phyloP scores from a whole-genome alignment of 2,113 vertebrate species.

The Harpagus bidentatus region DNA sequence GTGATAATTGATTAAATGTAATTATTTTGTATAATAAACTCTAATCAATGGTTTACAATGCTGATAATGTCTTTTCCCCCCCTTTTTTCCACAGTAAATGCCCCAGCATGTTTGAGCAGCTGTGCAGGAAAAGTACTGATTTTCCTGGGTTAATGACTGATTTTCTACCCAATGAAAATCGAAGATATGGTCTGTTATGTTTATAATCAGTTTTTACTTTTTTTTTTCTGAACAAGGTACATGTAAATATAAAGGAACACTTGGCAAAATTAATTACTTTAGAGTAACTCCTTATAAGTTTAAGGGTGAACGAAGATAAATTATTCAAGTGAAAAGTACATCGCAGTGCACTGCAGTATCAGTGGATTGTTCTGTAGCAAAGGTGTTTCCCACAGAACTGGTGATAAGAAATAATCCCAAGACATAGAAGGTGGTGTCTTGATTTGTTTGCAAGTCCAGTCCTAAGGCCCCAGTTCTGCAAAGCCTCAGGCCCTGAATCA shows the following conservation, averaged over 20 bases:
- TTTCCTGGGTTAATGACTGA: conserved; percentile 35
- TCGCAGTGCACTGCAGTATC: too few relatives aligned
- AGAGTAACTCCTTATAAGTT: background rate
- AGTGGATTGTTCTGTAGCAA: too few relatives aligned
- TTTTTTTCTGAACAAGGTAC: background rate
- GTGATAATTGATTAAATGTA: conserved; percentile 68
- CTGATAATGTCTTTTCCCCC: background rate
- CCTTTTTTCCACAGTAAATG: background rate
- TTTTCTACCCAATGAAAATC: conserved; percentile 47
- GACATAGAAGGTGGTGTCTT: too few relatives aligned
- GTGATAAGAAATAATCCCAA: too few relatives aligned
- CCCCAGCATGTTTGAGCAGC: conserved; percentile 10
- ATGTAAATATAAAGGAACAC: background rate
- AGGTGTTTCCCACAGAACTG: too few relatives aligned
- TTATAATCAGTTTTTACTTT: background rate
- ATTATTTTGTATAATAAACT: conserved; percentile 66
- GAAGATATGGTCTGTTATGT: background rate
- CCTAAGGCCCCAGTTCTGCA: too few relatives aligned
- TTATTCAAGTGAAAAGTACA: background rate
- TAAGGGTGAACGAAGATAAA: background rate
- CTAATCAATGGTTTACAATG: conserved; percentile 69
- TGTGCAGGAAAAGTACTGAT: conserved; percentile 44
- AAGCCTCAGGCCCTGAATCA: too few relatives aligned
- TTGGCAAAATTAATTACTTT: conserved; percentile 6
- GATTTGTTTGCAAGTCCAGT: too few relatives aligned